A percentile compares a stretch with the other conserved stretches of the same genome.
Evolutionary conservation across 2,113 vertebrate genomes (phyloP).

Genomic region (Vulpes ferrilata): DNA sequence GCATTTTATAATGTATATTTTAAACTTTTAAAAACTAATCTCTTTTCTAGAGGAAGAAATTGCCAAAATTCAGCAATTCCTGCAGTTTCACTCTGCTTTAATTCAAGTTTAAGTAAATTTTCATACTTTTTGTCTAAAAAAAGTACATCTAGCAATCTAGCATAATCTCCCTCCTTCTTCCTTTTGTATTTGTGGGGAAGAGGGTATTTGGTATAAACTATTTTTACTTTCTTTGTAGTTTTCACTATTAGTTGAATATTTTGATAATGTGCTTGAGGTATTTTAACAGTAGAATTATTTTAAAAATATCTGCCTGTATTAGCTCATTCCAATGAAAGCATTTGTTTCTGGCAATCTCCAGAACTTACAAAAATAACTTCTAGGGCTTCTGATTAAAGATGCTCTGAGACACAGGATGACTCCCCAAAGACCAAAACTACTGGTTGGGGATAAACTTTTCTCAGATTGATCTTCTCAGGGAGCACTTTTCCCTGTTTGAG

Average conservation of each 20-base stretch:
- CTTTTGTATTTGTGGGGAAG: neutral
- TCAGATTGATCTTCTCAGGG: neutral
- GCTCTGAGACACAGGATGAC: neutral
- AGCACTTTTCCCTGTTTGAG: neutral
- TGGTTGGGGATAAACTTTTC: neutral
- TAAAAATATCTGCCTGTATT: constrained; percentile 6
- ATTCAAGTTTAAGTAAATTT: constrained; percentile 43
- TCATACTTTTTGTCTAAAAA: constrained; percentile 22
- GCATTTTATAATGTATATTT: constrained; percentile 17
- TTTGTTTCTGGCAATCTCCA: neutral
- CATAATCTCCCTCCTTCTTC: neutral
- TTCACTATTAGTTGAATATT: constrained; percentile 29
- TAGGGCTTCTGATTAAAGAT: neutral
- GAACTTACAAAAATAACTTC: neutral
- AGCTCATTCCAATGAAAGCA: constrained; percentile 41
- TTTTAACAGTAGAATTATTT: constrained; percentile 48
- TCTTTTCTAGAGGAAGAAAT: constrained; percentile 63
- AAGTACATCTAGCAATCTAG: neutral
- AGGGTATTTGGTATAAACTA: neutral
- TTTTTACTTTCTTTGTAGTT: constrained; percentile 48
- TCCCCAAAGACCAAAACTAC: neutral
- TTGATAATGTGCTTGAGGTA: constrained; percentile 15
- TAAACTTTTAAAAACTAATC: constrained; percentile 33
- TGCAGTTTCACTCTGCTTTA: constrained; percentile 53
- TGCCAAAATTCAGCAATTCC: constrained; percentile 53